These are phyloP conservation scores for Zonitis immaculata DNA, from an alignment of 2,888 invertebrate species.

Conservation along the genomic window DNA sequence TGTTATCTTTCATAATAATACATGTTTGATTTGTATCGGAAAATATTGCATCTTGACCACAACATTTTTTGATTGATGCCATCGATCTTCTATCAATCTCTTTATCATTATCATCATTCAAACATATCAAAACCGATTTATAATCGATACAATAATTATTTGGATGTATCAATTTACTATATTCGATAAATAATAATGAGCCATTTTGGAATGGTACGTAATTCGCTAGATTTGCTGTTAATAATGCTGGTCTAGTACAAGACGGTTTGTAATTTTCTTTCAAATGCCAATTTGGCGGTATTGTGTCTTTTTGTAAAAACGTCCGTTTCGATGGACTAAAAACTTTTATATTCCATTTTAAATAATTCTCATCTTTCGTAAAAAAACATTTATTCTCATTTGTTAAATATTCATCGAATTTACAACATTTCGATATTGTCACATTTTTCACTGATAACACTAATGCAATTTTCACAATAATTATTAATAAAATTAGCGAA, in stretches of 20 bases:
- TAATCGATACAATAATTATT: slow-evolving; percentile 66
- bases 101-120: slow-evolving; percentile 40
- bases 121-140: slow-evolving; percentile 61
- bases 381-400: slow-evolving; percentile 27
- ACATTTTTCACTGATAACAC: slow-evolving; percentile 24
- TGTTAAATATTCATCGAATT: slow-evolving; percentile 28
- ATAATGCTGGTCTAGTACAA: slow-evolving; percentile 33
- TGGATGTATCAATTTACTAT: slow-evolving; percentile 50
- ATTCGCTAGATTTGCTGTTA: slow-evolving; percentile 34
- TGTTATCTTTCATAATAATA: slow-evolving; percentile 40
- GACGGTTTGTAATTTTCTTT: slow-evolving; percentile 44
- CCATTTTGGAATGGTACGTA: slow-evolving; percentile 59
- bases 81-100: slow-evolving; percentile 30
- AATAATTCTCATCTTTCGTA: slow-evolving; percentile 12
- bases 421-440: slow-evolving; percentile 37
- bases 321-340: slow-evolving; percentile 14
- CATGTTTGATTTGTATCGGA: slow-evolving; percentile 55
- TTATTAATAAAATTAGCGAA: slow-evolving; percentile 1
- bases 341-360: slow-evolving; percentile 31
- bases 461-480: background rate
- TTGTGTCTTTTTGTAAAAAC: slow-evolving; percentile 19
- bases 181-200: slow-evolving; percentile 55
- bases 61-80: slow-evolving; percentile 60
- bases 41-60: slow-evolving; percentile 61
- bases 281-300: slow-evolving; percentile 49